phyloP scores from a whole-genome alignment of 2,113 vertebrate species.

The Columba livia region DNA sequence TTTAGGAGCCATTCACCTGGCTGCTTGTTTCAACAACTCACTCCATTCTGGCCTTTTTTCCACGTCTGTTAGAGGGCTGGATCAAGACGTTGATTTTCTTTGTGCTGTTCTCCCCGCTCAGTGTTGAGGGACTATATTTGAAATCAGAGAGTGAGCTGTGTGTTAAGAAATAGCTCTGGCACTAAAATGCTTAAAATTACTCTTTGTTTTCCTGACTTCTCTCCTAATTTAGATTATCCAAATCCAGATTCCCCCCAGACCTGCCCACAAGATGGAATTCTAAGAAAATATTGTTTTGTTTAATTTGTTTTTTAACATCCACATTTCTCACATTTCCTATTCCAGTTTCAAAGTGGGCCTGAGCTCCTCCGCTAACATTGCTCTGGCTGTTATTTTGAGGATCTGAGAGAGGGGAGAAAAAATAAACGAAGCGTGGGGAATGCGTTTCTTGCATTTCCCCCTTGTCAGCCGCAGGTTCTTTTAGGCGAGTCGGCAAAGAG shows the following conservation, averaged over 20 bases:
- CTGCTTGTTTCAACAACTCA: not conserved
- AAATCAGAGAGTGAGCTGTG: slow-evolving; percentile 29
- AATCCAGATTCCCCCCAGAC: slow-evolving; percentile 34
- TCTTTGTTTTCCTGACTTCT: slow-evolving; percentile 59
- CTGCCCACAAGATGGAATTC: slow-evolving; percentile 33
- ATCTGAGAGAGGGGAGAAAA: slow-evolving; percentile 11
- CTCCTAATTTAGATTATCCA: slow-evolving; percentile 59
- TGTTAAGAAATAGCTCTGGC: slow-evolving; percentile 67
- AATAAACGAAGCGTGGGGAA: not conserved
- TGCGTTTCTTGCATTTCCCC: not conserved
- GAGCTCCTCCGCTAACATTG: not conserved
- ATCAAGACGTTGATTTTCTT: not conserved
- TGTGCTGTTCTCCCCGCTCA: not conserved
- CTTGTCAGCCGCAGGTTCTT: not conserved
- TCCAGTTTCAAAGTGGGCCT: slow-evolving; percentile 16
- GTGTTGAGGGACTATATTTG: not conserved
- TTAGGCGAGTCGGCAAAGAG: not conserved
- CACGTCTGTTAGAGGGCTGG: not conserved
- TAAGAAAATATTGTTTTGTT: slow-evolving; percentile 48
- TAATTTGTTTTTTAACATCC: slow-evolving; percentile 28
- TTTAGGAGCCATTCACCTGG: not conserved
- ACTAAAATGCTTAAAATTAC: slow-evolving; percentile 39
- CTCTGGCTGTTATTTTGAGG: not conserved
- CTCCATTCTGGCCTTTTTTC: not conserved
- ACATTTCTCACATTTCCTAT: slow-evolving; percentile 49